Conservation (phyloP, 2,113 vertebrate genomes). For the Pteruthius melanotis region DNA sequence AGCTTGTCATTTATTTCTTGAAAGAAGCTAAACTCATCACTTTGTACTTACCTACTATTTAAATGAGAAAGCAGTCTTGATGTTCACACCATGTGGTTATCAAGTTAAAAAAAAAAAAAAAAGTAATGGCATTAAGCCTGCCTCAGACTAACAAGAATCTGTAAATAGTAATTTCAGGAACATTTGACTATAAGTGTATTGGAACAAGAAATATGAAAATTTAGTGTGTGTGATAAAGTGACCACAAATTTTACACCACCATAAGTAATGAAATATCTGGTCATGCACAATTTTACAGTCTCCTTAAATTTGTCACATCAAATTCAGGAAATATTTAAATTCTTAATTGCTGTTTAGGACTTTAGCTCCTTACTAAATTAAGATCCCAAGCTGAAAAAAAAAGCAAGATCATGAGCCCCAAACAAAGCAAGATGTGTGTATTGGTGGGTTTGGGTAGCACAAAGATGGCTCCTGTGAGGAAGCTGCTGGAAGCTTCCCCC, state of each 20-base stretch:
- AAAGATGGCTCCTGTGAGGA: too few species aligned
- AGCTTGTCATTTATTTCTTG: neutral
- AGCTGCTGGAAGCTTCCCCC: too few species aligned
- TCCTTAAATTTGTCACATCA: neutral
- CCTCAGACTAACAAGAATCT: neutral
- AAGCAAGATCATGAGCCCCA: neutral
- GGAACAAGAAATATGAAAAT: neutral
- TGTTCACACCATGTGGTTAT: neutral
- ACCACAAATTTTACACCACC: neutral
- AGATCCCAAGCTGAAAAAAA: neutral
- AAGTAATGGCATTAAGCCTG: neutral
- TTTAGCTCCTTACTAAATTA: neutral
- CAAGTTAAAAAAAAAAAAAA: neutral
- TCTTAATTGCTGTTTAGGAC: neutral
- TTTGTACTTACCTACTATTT: neutral
- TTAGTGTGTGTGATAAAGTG: neutral
- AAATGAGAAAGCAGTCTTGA: neutral
- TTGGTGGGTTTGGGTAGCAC: too few species aligned
- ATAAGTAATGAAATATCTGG: neutral
- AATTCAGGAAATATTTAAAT: neutral
- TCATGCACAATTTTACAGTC: neutral
- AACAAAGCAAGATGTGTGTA: neutral
- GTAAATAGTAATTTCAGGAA: neutral
- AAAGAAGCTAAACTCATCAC: neutral
- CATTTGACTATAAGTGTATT: neutral